Base-by-base conservation (phyloP, 2,797 vertebrate species). In the Propithecus perrieri region DNA sequence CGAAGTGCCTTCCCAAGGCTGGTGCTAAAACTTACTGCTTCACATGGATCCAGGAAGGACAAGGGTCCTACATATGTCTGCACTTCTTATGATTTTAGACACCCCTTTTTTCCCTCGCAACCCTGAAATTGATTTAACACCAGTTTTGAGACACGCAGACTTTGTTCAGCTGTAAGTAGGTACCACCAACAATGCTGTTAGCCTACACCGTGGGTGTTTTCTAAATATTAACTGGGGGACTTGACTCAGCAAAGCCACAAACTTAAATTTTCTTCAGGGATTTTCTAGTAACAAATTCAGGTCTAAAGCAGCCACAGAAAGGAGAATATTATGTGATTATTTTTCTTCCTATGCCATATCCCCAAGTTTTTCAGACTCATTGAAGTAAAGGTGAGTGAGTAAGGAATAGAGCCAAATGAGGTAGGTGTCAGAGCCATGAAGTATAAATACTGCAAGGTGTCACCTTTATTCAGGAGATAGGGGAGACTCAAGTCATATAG, bases 1-100 rank as follows among this genome's bases (percentile, higher is more conserved):
- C 4, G 9, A 74, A 5, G 30, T 3, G 13, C 14, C 46, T 22
- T 46, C 43, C 61, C 26, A 30, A 1, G 24, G 15, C 57, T 13
- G 14, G 2, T 30, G 63, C 12, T 18, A 50, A 13, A 43, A 20
- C 28, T 3, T 26, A 22, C 24, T 15, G 48, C 41, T 65, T n/a
- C 63, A n/a, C 67, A 20, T 99, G 98, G 99, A 99, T 98, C 98
- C 99, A 5, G 99, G 99, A 69, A 5, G 99, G 99, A 69, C 99
- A 99, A 97, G 99, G 24, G 99, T 99, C 98, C 89, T 98, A 98
- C 80, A 98, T 61, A 48, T 15, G 12, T 14, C 26, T 78, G 6
- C 11, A 90, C 18, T 61, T 84, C 20, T 57, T 89, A 57, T 87
- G 48, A 93, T 83, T 96, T 94, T 97, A 97, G 67, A 92, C 76